Base-by-base conservation (phyloP, 2,797 vertebrate species). In the Hypotaenidia philippensis region DNA sequence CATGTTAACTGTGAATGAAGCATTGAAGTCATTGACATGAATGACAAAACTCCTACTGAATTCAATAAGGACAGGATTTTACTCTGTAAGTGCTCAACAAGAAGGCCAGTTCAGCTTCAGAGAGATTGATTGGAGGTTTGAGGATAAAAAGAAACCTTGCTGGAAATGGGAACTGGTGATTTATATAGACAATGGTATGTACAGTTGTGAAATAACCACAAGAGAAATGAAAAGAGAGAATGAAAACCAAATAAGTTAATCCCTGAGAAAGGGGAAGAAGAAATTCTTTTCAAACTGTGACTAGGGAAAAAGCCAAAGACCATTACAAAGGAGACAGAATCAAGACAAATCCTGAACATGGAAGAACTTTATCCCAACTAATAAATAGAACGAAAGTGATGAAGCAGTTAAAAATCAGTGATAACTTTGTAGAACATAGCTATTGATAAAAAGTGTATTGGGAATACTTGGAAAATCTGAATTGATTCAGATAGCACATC, bases 1-100 rank as follows among this genome's bases (percentile, higher is more conserved):
- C 84, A 81, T 50, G 76, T 81, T 93, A 96, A 88, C 87, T 61
- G 44, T 79, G 83, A 95, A 80, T 74, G 70, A 75, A 86, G 74
- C 61, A 80, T 22, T 93, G 66, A 91, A 94, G 66, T 76, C 70
- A 94, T 87, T 90, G 87, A 86, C 85, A 79, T 57, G 68, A 94
- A 92, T 87, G 81, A 87, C 82, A 96, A 69, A 96, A 94, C 85
- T 95, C 89, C 56, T 77, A 95, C 63, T 64, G 70, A 93, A 92
- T 93, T 90, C 94, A 79, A 18, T 0, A 86, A 74, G 44, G 66
- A 60, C 15, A 45, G 63, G 55, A 83, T 91, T 96, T 94, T 88
- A 66, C 72, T 63, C 91, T 29, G 0, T 56, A 90, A 91, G 50
- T 63, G 50, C 59, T 91, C 65, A 71, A 77, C 57, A 95, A 90